Percentiles rank a stretch among this genome's conserved stretches.
phyloP scores from a whole-genome alignment of 2,888 invertebrate species.

The Synergus japonicus region DNA sequence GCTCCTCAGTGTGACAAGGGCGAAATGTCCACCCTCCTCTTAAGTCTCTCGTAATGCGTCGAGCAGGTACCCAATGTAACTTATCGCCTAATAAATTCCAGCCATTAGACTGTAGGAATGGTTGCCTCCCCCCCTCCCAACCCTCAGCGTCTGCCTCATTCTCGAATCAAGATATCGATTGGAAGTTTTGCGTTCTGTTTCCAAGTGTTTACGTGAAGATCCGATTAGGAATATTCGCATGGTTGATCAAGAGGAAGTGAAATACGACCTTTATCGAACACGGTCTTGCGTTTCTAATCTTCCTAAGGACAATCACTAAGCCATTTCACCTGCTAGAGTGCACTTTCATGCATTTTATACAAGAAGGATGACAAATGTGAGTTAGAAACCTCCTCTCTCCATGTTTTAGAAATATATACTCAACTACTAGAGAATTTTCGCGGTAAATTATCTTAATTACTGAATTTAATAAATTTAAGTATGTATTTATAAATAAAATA shows the following conservation, averaged over 20 bases:
- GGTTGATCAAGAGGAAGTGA: conserved; percentile 38
- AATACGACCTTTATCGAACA: conserved; percentile 33
- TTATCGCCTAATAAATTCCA: conserved; percentile 50
- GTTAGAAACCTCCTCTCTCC: not conserved
- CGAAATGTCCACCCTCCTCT: conserved; percentile 24
- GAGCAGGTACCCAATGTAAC: conserved; percentile 45
- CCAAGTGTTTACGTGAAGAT: conserved; percentile 37
- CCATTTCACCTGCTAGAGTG: conserved; percentile 37
- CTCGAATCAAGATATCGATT: conserved; percentile 46
- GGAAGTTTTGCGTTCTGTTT: conserved; percentile 33
- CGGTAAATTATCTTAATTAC: too few species aligned
- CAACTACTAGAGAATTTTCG: not conserved
- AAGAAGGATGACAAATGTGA: conserved; percentile 32
- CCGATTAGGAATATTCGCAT: conserved; percentile 41
- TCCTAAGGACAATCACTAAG: conserved; percentile 26
- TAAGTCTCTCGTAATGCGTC: conserved; percentile 34
- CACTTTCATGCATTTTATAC: conserved; percentile 30
- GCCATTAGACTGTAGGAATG: conserved; percentile 49
- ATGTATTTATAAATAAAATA: too few species aligned
- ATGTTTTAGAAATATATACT: not conserved
- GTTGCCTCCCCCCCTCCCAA: conserved; percentile 31
- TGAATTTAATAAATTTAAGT: too few species aligned
- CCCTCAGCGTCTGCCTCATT: conserved; percentile 27
- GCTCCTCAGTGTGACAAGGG: not conserved
- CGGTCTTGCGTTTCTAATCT: conserved; percentile 34